Base-by-base conservation (phyloP, 1,140 invertebrate genomes). In the Anastatus disparis region DNA sequence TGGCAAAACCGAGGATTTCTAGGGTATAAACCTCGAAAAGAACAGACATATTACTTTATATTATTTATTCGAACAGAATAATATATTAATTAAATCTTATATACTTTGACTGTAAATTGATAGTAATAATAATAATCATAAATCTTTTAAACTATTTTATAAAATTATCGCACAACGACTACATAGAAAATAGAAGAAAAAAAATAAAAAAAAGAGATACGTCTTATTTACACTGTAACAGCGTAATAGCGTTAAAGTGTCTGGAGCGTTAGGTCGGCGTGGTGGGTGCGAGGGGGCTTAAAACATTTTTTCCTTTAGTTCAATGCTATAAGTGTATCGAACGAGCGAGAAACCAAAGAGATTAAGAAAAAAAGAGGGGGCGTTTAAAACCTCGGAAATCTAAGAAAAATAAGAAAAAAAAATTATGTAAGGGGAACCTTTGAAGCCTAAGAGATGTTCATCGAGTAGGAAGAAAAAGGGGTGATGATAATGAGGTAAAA, bases 261-360 rank as follows among this genome's bases (percentile, higher is more conserved):
- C 38, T 61, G 22, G 35, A 35, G 24, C 20, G 50, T 71, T 13
- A 59, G 44, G 55, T 66, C 22, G 24, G 35, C 13, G 38, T 71
- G 53, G 53, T 65, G 35, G 24, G 53, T 40, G 15, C 27, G 10
- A 63, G 50, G 38, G 9, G 20, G 68, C 17, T 62, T 62, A 15
- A 53, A 44, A n/a, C n/a, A 66, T 44, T 53, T 20, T 56, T 53
- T 53, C 59, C 46, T 62, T 70, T 46, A 55, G 50, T 63, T 70
- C 26, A 70, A 63, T 26, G 38, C 38, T 29, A 70, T 55, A 27
- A 61, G 50, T 71, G 15, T 44, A 24, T 46, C n/a, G 17, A 55
- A 10, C 46, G 24, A 70, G 38, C 59, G 29, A 70, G 38, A 71
- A 71, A 64, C 61, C 55, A 72, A 66, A 72, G 56, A 66, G 12